Evolutionary conservation across 2,888 invertebrate species (phyloP), one percentile per base, ranked within the genome.

Genomic region (Xanthia icteritia): DNA sequence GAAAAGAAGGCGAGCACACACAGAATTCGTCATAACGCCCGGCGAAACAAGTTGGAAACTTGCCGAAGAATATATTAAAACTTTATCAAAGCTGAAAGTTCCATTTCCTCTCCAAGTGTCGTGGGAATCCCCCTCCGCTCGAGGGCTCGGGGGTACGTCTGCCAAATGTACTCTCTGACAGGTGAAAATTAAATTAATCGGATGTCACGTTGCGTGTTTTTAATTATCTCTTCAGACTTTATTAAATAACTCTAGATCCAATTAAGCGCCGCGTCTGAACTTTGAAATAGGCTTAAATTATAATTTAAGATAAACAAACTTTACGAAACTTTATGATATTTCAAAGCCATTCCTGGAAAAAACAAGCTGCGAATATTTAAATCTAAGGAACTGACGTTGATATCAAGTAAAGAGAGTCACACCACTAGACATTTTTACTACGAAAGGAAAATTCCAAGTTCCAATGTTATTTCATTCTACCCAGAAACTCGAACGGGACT

Each of bases 1-100:
- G 87, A 86, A 89, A 92, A 91, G 89, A 89, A 89, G 82, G 82
- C 84, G 83, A 88, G 82, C 84, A 89, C 89, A 91, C 91, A 91
- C 90, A 91, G 92, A 91, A 93, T 92, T 90, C 93, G 92, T 95
- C 95, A 95, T 95, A 95, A 94, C 94, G 85, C 93, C 88, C 83
- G 85, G 88, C 85, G 91, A 92, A 93, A 93, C 93, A 94, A 94
- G 92, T 95, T 92, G 92, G 92, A 89, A 95, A 95, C 94, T 94
- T 93, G 90, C 93, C 93, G 93, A 95, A 95, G 96, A 96, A 96
- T 96, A 96, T 95, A 96, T 96, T 96, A 96, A 96, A 96, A 96
- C 95, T 96, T 96, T 95, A 94, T 95, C 96, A 96, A 96, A 96
- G 95, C 94, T 92, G 89, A 91, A 94, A 95, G 92, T 95, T 95